A percentile compares a stretch with the other conserved stretches of the same genome.
phyloP scores from a whole-genome alignment of 2,113 vertebrate genomes.

The Plecotus auritus region DNA sequence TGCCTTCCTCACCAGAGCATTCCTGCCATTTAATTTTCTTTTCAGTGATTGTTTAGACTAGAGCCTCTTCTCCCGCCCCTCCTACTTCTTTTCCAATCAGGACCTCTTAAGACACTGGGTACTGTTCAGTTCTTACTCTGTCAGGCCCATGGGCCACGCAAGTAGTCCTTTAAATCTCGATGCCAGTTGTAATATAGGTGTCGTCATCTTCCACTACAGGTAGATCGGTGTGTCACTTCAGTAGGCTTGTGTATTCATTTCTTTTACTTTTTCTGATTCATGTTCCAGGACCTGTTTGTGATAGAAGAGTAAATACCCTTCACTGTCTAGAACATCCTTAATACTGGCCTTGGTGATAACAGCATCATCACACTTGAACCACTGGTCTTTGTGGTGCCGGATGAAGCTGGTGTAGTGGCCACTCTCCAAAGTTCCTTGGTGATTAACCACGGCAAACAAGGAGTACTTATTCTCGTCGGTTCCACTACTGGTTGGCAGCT shows the following conservation, averaged over 20 bases:
- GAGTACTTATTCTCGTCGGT: conserved; percentile 99
- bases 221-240: conserved; percentile 91
- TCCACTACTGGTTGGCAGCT: conserved; percentile 93
- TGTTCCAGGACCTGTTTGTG: conserved; percentile 98
- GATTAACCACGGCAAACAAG: conserved; percentile 99
- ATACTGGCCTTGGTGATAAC: conserved; percentile 99
- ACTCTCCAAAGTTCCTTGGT: conserved; percentile 99
- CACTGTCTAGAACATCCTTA: conserved; percentile 98
- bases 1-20: conserved; percentile 78
- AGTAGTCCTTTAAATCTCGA: conserved; percentile 90
- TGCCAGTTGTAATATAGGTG: conserved; percentile 80
- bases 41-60: conserved; percentile 76
- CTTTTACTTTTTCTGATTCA: conserved; percentile 85
- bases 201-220: conserved; percentile 84
- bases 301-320: conserved; percentile 99
- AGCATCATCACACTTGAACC: conserved; percentile 99
- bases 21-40: conserved; percentile 77
- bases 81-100: conserved; percentile 74
- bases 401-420: conserved; percentile 99
- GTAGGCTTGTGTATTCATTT: conserved; percentile 85
- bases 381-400: conserved; percentile 99
- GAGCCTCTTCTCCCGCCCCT: conserved; percentile 71
- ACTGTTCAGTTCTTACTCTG: conserved; percentile 82
- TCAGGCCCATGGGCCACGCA: conserved; percentile 84
- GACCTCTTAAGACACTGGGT: conserved; percentile 76